Evolutionary conservation across 2,797 vertebrate genomes (phyloP).

Genomic region (Clarias platycephalus): DNA sequence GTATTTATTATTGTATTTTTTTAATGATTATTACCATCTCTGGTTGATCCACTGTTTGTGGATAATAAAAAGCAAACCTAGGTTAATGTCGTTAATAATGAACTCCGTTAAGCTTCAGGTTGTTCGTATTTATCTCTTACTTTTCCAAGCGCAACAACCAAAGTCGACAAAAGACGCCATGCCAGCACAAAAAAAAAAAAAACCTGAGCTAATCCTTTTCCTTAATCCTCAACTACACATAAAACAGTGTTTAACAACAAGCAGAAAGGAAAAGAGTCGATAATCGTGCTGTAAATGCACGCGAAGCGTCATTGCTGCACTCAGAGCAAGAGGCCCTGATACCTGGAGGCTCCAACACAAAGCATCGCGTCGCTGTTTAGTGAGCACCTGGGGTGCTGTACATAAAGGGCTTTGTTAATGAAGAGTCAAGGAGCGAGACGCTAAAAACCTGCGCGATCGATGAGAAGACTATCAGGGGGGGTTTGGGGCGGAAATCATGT

Average conservation of each 20-base stretch:
- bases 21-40: no score
- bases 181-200: not conserved
- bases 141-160: not conserved
- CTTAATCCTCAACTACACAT: conserved; percentile 15
- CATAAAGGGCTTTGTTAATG: conserved; percentile 64
- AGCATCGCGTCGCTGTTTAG: conserved; percentile 63
- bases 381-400: conserved; percentile 64
- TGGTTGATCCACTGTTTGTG: not conserved
- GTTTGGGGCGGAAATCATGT: not conserved
- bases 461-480: conserved; percentile 62
- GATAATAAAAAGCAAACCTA: not conserved
- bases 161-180: not conserved
- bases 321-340: conserved; percentile 29
- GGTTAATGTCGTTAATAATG: not conserved
- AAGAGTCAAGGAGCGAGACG: conserved; percentile 69
- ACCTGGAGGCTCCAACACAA: conserved; percentile 52
- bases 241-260: conserved; percentile 13
- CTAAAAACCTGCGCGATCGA: conserved; percentile 71
- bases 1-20: no score
- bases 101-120: not conserved
- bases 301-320: not conserved
- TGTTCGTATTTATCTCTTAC: not conserved
- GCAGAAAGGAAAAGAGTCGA: not conserved
- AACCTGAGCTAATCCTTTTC: not conserved
- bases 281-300: not conserved